Percentiles rank a stretch among this genome's conserved stretches.
These are phyloP conservation scores for Pseudochromis fuscus DNA, from an alignment of 2,797 vertebrate genomes.

Conservation along the genomic window DNA sequence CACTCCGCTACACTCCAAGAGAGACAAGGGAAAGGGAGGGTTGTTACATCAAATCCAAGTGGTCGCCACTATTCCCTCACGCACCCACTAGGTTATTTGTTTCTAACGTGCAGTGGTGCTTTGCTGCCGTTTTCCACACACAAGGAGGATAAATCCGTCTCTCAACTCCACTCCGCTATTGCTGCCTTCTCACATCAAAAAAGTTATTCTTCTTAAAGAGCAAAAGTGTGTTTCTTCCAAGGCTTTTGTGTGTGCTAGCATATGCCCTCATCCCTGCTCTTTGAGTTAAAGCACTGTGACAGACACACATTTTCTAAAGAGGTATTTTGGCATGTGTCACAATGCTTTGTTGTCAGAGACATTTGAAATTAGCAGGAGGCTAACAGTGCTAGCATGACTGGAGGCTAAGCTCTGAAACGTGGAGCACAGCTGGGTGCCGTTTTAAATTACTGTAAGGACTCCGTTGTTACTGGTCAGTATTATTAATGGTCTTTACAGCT, in stretches of 20 bases:
- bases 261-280: neutral
- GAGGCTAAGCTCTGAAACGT: slow-evolving; percentile 16
- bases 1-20: slow-evolving; percentile 50
- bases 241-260: neutral
- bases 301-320: slow-evolving; percentile 14
- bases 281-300: neutral
- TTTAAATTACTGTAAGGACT: neutral
- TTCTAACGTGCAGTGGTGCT: slow-evolving; percentile 22
- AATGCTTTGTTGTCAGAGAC: slow-evolving; percentile 7
- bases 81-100: slow-evolving; percentile 19
- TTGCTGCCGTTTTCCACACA: slow-evolving; percentile 24
- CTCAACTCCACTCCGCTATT: slow-evolving; percentile 8
- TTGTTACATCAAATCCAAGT: slow-evolving; percentile 44
- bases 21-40: slow-evolving; percentile 31
- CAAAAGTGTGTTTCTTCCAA: neutral
- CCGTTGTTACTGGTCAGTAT: neutral
- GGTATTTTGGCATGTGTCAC: neutral
- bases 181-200: neutral
- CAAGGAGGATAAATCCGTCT: slow-evolving; percentile 8
- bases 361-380: slow-evolving; percentile 30
- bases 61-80: slow-evolving; percentile 10
- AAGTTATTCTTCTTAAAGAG: slow-evolving; percentile 1
- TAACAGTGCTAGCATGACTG: slow-evolving; percentile 19
- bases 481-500: neutral
- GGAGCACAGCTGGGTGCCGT: slow-evolving; percentile 20